Conservation (phyloP, 2,797 vertebrate species). For the Sebastiscus tertius region DNA sequence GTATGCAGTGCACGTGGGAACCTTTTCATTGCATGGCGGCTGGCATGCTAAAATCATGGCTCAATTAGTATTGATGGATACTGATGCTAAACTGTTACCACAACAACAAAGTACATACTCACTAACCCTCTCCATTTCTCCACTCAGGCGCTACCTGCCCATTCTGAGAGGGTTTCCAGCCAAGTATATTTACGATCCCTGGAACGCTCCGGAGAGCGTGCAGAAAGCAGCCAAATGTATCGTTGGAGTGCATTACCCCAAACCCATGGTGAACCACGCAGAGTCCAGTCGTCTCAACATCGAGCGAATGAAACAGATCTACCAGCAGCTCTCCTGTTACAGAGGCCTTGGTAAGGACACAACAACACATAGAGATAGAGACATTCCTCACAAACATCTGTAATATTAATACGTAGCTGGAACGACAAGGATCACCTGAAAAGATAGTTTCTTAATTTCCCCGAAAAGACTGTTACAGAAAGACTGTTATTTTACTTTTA, state of each 20-base stretch:
- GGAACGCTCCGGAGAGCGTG: conserved; percentile 94
- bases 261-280: conserved; percentile 96
- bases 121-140: neutral
- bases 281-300: conserved; percentile 96
- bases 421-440: neutral
- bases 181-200: conserved; percentile 97
- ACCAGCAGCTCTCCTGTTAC: conserved; percentile 90
- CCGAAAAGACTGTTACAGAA: neutral
- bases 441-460: neutral
- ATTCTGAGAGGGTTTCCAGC: conserved; percentile 94
- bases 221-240: conserved; percentile 95
- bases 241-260: conserved; percentile 94
- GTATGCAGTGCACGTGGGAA: conserved; percentile 61
- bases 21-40: neutral
- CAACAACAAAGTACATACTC: neutral
- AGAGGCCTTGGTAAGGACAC: conserved; percentile 90
- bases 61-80: neutral
- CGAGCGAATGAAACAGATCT: conserved; percentile 98
- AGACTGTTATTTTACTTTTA: neutral
- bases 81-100: neutral
- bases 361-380: accelerated
- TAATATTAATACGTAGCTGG: neutral
- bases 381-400: neutral
- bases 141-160: conserved; percentile 91
- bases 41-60: neutral